A percentile compares a stretch with the other conserved stretches of the same genome.
These are phyloP conservation scores for Tenthredo amoena DNA, from an alignment of 2,888 invertebrate genomes.

Conservation along the genomic window DNA sequence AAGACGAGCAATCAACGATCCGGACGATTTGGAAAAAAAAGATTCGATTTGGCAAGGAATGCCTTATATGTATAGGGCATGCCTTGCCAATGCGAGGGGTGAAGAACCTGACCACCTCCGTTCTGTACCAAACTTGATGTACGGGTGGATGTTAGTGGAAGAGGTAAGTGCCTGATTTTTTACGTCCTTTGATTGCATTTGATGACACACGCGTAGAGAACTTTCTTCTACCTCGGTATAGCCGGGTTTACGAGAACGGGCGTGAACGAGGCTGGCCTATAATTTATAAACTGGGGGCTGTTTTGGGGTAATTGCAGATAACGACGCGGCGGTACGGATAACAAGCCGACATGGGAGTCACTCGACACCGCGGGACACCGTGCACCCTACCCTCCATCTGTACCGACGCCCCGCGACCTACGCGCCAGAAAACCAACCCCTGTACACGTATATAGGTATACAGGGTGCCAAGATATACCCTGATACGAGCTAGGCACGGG, in stretches of 20 bases:
- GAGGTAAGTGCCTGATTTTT: not conserved
- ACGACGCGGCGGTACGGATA: conserved; percentile 77
- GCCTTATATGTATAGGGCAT: not conserved
- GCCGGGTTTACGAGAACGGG: conserved; percentile 30
- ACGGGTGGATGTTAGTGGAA: not conserved
- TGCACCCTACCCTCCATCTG: conserved; percentile 60
- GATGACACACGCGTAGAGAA: conserved; percentile 27
- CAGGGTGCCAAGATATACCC: not conserved
- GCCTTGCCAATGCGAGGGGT: not conserved
- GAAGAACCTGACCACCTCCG: not conserved
- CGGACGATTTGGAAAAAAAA: not conserved
- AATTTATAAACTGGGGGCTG: conserved; percentile 77
- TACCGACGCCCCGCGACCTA: conserved; percentile 45
- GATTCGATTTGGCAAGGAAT: not conserved
- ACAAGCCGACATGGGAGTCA: conserved; percentile 78
- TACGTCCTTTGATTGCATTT: conserved; percentile 66
- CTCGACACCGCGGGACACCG: conserved; percentile 70
- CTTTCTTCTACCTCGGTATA: not conserved
- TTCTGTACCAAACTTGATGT: not conserved
- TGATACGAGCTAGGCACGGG: not conserved
- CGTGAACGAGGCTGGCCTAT: conserved; percentile 70
- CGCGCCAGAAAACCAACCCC: conserved; percentile 40
- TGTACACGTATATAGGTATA: not conserved
- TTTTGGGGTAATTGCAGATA: conserved; percentile 78
- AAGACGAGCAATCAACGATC: not conserved